These are phyloP conservation scores for Catajapyx aquilonaris DNA, from an alignment of 1,140 invertebrate genomes.

Conservation along the genomic window DNA sequence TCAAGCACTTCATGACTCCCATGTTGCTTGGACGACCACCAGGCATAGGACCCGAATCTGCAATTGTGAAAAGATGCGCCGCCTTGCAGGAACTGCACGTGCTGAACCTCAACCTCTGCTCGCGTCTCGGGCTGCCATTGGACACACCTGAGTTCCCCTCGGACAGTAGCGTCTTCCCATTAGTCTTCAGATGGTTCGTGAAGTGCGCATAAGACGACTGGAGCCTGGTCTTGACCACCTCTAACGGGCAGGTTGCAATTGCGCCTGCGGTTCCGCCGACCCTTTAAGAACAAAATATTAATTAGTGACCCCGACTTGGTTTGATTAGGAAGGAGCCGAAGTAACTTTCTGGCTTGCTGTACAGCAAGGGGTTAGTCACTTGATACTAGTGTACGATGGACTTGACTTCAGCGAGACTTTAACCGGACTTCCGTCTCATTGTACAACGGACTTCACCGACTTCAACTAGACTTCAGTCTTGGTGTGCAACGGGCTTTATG, in stretches of 20 bases:
- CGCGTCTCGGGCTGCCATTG: too few relatives aligned
- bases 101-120: too few relatives aligned
- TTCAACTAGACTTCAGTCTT: conserved; percentile 6
- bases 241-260: conserved; percentile 89
- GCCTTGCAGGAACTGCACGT: too few relatives aligned
- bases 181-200: too few relatives aligned
- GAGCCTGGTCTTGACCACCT: conserved; percentile 94
- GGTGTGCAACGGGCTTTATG: neutral
- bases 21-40: too few relatives aligned
- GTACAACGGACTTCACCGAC: conserved; percentile 4
- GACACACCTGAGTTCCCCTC: too few relatives aligned
- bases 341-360: neutral
- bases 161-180: too few relatives aligned
- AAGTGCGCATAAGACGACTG: conserved; percentile 80
- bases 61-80: too few relatives aligned
- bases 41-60: too few relatives aligned
- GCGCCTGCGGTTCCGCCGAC: conserved; percentile 88
- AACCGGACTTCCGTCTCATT: conserved; percentile 4
- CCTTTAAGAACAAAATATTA: conserved; percentile 35
- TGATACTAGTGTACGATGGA: neutral
- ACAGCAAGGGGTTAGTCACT: neutral
- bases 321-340: too few relatives aligned
- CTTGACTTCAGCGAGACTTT: too few relatives aligned
- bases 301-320: conserved; percentile 2
- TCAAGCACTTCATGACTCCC: too few relatives aligned